Conservation (phyloP, 2,113 vertebrate genomes). For the human (Homo sapiens) region GRCh38 chr7:44979001-44979500, state of each 20-base stretch:
- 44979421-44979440: not conserved
- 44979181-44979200: not conserved
- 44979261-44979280: not conserved
- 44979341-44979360: not conserved
- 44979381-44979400: not conserved
- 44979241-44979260: not conserved
- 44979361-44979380: not conserved
- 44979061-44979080: not conserved
- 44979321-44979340: not conserved
- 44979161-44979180: slow-evolving; percentile 62
- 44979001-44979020: not conserved
- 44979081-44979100: slow-evolving; percentile 51
- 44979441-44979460: not conserved
- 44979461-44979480: not conserved
- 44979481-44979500: not conserved
- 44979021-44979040: not conserved
- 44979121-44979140: slow-evolving; percentile 16
- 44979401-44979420: not conserved
- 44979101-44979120: slow-evolving; percentile 74
- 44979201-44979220: not conserved
- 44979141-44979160: not conserved
- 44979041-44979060: not conserved
- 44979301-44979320: not conserved
- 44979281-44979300: not conserved
- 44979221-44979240: not conserved